phyloP scores from a whole-genome alignment of 2,888 invertebrate species.

The Chamaedrilus cognettii region DNA sequence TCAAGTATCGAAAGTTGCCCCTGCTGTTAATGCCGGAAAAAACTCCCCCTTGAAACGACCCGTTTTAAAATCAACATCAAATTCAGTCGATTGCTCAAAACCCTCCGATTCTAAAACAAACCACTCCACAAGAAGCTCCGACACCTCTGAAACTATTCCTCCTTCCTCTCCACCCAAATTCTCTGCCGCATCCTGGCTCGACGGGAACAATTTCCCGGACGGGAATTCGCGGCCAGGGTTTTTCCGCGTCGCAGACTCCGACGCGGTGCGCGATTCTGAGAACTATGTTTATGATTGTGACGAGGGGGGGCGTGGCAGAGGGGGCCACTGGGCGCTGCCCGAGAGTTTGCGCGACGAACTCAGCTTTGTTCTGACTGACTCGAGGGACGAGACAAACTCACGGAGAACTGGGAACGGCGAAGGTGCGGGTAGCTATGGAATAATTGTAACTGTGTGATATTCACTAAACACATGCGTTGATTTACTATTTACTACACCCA shows the following conservation, averaged over 20 bases:
- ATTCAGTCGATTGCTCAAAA: not conserved
- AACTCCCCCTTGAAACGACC: not conserved
- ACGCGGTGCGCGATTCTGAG: not conserved
- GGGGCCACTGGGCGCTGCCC: not conserved
- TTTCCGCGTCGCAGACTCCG: too few relatives aligned
- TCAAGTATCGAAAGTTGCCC: not conserved
- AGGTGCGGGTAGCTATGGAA: too few relatives aligned
- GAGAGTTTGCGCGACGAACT: not conserved
- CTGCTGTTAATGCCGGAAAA: not conserved
- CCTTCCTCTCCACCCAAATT: not conserved
- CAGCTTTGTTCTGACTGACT: not conserved
- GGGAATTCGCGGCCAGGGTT: too few relatives aligned
- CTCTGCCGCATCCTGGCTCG: not conserved
- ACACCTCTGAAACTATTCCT: not conserved
- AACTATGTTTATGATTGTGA: not conserved
- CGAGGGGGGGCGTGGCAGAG: too few relatives aligned
- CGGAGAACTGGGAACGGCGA: too few relatives aligned
- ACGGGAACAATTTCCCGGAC: not conserved
- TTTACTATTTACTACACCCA: too few relatives aligned
- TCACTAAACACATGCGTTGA: too few relatives aligned
- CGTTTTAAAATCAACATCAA: too few relatives aligned
- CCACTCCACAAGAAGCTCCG: too few relatives aligned
- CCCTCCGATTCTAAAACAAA: not conserved
- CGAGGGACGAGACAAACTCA: not conserved
- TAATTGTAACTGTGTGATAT: too few relatives aligned